Evolutionary conservation across 2,888 invertebrate species (phyloP), one percentile per base, ranked within the genome.

Genomic region (Drosophila testacea): DNA sequence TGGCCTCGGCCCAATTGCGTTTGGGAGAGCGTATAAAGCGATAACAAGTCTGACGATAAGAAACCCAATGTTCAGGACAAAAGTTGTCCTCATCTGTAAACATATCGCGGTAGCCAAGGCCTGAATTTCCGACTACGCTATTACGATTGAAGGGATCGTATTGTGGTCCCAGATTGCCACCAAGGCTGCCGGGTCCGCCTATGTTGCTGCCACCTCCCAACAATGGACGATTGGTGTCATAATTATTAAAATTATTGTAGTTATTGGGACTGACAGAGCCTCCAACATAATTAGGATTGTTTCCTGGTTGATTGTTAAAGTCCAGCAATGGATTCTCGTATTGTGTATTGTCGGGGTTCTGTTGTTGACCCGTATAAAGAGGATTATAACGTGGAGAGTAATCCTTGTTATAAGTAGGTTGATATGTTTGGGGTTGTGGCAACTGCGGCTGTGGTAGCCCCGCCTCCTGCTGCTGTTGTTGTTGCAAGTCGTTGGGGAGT

Each of bases 61-160:
- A 94, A n/a, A 96, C 93, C 98, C 98, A 98, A 91, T 97, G 95
- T 57, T 96, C 95, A 0, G 98, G 98, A 92, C 98, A 98, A 54
- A 89, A 92, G 71, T 91, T 90, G 28, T 91, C 90, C 47, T 91
- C 91, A 74, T 88, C 93, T 86, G 77, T 83, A 38, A 84, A 91
- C 22, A 81, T 83, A 63, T 92, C 91, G 7, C 81, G 48, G 63
- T 83, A 90, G 9, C 81, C 83, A 4, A 73, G 36, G 1, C 77
- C 76, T 3, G 66, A n/a, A 10, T 54, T 79, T 10, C 68, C 55
- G 34, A 67, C 67, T 6, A 82, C 72, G 41, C 60, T 69, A 48
- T 82, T 85, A 4, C 91, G 88, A 68, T 88, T 89, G 27, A 91
- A 91, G 1, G 91, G 90, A 68, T 91, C 90, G 9, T 90, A 90